Base-by-base conservation (phyloP, 2,888 invertebrate genomes). In the Alloplasta piceator region DNA sequence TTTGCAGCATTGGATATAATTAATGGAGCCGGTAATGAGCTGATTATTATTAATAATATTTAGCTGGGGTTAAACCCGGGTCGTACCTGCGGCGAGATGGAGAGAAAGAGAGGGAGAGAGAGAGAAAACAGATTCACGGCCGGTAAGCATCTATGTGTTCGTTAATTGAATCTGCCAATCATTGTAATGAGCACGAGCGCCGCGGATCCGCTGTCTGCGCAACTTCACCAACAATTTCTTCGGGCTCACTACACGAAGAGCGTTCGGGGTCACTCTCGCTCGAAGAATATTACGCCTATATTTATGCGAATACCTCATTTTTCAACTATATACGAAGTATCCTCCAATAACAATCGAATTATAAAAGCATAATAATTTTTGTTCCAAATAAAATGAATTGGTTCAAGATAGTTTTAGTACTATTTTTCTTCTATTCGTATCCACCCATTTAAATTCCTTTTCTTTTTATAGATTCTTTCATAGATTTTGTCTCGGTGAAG, bases 101-200 rank as follows among this genome's bases (percentile, higher is more conserved):
- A 39, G 9, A 58, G 10, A n/a, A 38, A 9, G 38, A 58, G 38
- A 16, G 36, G 48, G 36, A n/a, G 43, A 26, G n/a, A 39, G n/a
- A n/a, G n/a, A n/a, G n/a, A n/a, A n/a, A n/a, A 26, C 26, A 26
- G 26, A 26, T 26, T 26, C 26, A 26, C 26, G 26, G 26, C 26
- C 41, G 87, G 77, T 84, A 85, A 14, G 41, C 43, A 50, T 61
- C 52, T 72, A 43, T 46, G 85, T 85, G 86, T 86, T 85, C 88
- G 92, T 95, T 95, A 95, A 95, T 95, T 95, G 95, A 95, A 95
- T 94, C 94, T 95, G 95, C 95, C 95, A 95, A 95, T 95, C 95
- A 95, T 94, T 94, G 94, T 95, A 95, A 95, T 95, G 94, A 95
- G 95, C 94, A 93, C 93, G 90, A 94, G 94, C 94, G 94, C 80